Conservation (phyloP, 2,113 vertebrate species). For the Microtus montanus region DNA sequence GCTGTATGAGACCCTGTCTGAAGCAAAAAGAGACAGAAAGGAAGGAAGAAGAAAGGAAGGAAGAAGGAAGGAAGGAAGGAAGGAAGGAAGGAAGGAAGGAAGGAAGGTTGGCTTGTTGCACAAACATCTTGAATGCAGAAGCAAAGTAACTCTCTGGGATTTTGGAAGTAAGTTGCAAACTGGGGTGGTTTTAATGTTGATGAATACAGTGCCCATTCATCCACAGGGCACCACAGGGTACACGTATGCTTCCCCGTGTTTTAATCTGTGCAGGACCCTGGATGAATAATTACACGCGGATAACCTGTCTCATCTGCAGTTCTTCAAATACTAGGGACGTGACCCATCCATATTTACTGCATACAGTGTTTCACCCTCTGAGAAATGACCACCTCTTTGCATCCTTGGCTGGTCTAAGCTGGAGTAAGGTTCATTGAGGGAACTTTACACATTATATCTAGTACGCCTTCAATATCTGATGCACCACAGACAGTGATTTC, state of each 20-base stretch:
- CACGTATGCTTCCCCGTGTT: background rate
- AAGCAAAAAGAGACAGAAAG: background rate
- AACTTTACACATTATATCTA: background rate
- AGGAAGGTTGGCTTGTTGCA: background rate
- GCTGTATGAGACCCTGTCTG: background rate
- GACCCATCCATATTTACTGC: background rate
- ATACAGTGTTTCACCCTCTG: background rate
- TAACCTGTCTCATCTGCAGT: background rate
- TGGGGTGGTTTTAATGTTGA: background rate
- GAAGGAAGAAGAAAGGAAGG: background rate
- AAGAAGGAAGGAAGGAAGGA: too few species aligned
- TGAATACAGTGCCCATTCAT: background rate
- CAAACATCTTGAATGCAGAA: background rate
- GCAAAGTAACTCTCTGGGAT: constrained; percentile 3
- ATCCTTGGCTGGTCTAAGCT: constrained; percentile 10
- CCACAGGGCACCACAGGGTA: background rate
- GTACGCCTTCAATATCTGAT: background rate
- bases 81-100: background rate
- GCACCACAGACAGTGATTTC: background rate
- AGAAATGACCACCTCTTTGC: background rate
- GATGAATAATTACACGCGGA: background rate
- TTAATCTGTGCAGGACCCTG: background rate
- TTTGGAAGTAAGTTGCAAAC: background rate
- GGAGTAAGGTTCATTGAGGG: background rate
- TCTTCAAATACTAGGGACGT: background rate